phyloP scores from a whole-genome alignment of 2,888 invertebrate species.

The Hipparchia semele region DNA sequence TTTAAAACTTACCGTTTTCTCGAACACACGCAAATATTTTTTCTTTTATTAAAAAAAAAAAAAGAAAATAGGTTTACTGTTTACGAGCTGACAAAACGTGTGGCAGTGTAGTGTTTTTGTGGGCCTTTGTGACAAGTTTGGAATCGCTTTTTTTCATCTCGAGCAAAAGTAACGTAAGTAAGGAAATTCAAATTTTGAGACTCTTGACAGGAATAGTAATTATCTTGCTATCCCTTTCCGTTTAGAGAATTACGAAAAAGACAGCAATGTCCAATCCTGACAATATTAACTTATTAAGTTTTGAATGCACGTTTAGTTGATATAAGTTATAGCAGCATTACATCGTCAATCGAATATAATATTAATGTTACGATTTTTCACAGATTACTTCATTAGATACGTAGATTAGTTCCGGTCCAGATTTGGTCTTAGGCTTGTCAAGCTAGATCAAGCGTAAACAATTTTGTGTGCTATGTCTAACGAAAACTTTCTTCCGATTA shows the following conservation, averaged over 20 bases:
- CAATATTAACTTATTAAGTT: neutral
- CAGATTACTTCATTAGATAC: conserved; percentile 2
- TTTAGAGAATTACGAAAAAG: neutral
- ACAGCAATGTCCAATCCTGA: neutral
- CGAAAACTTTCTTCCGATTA: conserved; percentile 26
- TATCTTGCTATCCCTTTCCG: neutral
- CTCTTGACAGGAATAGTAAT: too few species aligned
- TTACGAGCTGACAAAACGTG: conserved; percentile 35
- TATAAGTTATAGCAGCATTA: neutral
- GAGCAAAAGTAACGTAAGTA: conserved; percentile 37
- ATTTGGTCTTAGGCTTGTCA: conserved; percentile 14
- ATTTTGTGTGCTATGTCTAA: conserved; percentile 27
- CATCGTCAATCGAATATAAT: neutral
- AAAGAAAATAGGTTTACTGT: conserved; percentile 41
- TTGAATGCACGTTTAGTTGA: neutral
- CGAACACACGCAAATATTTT: conserved; percentile 42
- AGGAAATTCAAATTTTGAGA: conserved; percentile 12
- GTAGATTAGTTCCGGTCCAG: conserved; percentile 17
- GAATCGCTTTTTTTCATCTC: conserved; percentile 8
- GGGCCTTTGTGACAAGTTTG: conserved; percentile 38
- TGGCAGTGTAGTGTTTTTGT: conserved; percentile 46
- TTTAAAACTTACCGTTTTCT: conserved; percentile 31
- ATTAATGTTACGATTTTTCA: conserved; percentile 2
- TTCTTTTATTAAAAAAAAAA: conserved; percentile 29
- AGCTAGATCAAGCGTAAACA: conserved; percentile 28